phyloP scores from a whole-genome alignment of 1,140 invertebrate genomes.

The Caerostris darwini region DNA sequence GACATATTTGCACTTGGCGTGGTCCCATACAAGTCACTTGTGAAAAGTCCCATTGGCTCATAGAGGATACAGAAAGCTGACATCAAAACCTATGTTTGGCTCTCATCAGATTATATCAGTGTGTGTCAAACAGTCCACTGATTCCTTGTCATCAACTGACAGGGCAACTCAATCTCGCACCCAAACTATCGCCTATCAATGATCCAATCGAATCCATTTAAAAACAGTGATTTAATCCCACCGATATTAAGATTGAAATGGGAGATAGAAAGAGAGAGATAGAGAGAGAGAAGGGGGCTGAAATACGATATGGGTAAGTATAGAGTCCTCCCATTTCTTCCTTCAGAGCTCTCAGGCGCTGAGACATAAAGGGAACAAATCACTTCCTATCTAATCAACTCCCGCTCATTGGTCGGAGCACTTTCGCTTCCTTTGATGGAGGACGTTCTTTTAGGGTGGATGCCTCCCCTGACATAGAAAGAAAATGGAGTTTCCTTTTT shows the following conservation, averaged over 20 bases:
- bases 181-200: not conserved
- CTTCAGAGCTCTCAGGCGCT: not conserved
- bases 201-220: not conserved
- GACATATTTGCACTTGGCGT: too few species aligned
- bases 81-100: too few species aligned
- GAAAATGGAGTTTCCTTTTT: not conserved
- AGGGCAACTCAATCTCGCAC: not conserved
- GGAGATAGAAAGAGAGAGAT: not conserved
- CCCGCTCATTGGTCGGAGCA: constrained; percentile 10
- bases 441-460: not conserved
- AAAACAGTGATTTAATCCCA: not conserved
- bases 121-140: too few species aligned
- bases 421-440: not conserved
- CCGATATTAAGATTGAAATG: not conserved
- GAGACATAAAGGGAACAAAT: not conserved
- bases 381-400: constrained; percentile 46
- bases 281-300: too few species aligned
- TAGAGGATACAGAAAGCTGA: too few species aligned
- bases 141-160: too few species aligned
- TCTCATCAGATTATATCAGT: too few species aligned
- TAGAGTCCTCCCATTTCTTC: not conserved
- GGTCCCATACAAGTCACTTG: too few species aligned
- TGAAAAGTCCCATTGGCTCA: too few species aligned
- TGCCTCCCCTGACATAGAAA: not conserved
- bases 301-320: not conserved